Base-by-base conservation (phyloP, 2,888 invertebrate genomes). In the Harpalus rubripes region DNA sequence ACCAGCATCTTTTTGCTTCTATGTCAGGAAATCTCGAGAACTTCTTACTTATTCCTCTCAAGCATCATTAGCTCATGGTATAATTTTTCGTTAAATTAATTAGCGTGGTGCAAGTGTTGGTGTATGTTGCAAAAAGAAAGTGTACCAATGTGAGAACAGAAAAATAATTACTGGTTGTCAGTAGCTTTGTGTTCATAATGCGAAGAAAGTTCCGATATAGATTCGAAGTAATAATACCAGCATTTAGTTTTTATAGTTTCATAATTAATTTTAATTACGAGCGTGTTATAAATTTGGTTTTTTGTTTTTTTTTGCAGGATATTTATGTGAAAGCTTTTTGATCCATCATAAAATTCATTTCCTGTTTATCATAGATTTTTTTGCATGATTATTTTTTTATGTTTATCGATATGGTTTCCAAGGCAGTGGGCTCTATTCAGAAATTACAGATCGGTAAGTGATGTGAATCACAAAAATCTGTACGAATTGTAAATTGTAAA, bases 131-230 rank as follows among this genome's bases (percentile, higher is more conserved):
- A 41, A 68, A 68, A 68, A 68, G 68, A 68, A 68, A 68, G 68
- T 68, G 15, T 15, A 39, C 39, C 39, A 41, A 68, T 68, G 68
- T 68, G 68, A 68, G 68, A 68, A 68, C 68, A 39, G 68, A 68
- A 68, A 65, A 6, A 68, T 68, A 68, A 68, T 68, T 32, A 41
- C 39, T 16, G 41, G 68, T 68, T 68, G 68, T 68, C 68, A 39
- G 41, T 2, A 32, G 32, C 68, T 68, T 68, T 68, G 68, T 68
- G 68, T 68, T 68, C 41, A 41, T 68, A 68, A 15, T 68, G 68
- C 16, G 68, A 68, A 68, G 68, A 68, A 68, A 68, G 68, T 68
- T 68, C 41, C 68, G 68, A 68, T 68, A 68, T 68, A 68, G 68
- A 68, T 68, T 39, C 39, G 7, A 41, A 39, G 32, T 68, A 68